These are phyloP conservation scores for Holacanthus passer DNA, from an alignment of 2,113 vertebrate genomes.

Conservation along the genomic window DNA sequence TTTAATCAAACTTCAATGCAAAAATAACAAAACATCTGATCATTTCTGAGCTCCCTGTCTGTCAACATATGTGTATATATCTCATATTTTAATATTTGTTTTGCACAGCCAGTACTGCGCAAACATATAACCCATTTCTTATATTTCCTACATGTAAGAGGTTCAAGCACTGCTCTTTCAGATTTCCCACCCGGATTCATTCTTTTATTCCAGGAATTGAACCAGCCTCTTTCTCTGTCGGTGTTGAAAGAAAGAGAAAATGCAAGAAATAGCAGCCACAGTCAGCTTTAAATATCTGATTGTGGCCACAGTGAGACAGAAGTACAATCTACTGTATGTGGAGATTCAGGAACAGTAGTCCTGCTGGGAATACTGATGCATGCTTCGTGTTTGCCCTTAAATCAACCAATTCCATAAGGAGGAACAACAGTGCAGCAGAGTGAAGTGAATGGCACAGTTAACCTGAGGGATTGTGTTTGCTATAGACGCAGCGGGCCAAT, in stretches of 20 bases:
- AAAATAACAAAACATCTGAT: too few relatives aligned
- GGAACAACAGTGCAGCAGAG: conserved; percentile 31
- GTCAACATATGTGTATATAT: too few relatives aligned
- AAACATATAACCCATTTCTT: neutral
- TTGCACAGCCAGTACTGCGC: neutral
- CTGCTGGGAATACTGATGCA: conserved; percentile 40
- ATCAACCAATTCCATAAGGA: conserved; percentile 24
- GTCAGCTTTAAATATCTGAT: conserved; percentile 16
- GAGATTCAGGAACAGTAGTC: conserved; percentile 4
- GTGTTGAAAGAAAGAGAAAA: neutral
- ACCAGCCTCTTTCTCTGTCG: neutral
- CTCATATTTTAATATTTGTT: neutral
- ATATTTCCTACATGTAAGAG: neutral
- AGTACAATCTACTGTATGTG: neutral
- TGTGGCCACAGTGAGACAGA: neutral
- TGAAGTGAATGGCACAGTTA: conserved; percentile 36
- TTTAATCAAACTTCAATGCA: too few relatives aligned
- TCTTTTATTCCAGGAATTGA: neutral
- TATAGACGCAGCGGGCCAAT: conserved; percentile 21
- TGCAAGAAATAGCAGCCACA: too few relatives aligned
- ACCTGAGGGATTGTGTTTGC: conserved; percentile 55
- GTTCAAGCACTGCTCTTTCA: neutral
- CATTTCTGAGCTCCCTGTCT: too few relatives aligned
- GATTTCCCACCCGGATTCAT: neutral
- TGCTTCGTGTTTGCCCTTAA: conserved; percentile 30